Percentiles rank a stretch among this genome's conserved stretches.
phyloP scores from a whole-genome alignment of 2,888 invertebrate genomes.

The Rapana venosa region DNA sequence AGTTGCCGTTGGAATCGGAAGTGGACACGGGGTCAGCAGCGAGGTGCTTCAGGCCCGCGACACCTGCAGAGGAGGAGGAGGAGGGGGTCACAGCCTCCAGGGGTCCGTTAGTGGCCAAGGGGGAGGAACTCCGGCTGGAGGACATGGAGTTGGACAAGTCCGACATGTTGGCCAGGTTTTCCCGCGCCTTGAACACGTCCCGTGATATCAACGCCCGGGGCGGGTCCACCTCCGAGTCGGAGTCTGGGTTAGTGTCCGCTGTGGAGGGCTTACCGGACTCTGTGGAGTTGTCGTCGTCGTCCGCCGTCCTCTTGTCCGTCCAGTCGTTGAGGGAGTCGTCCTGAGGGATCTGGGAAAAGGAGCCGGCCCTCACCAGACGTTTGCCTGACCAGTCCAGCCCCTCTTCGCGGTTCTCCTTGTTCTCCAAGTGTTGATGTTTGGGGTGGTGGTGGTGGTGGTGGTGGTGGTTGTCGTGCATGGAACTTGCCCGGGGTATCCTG shows the following conservation, averaged over 20 bases:
- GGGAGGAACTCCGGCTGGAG: conserved; percentile 51
- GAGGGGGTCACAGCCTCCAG: neutral
- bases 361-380: conserved; percentile 64
- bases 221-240: conserved; percentile 30
- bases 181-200: conserved; percentile 54
- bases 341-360: conserved; percentile 68
- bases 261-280: conserved; percentile 36
- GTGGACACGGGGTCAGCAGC: neutral
- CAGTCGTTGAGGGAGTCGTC: conserved; percentile 63
- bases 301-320: conserved; percentile 57
- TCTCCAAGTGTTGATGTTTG: neutral
- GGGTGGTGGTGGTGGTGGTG: neutral
- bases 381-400: conserved; percentile 68
- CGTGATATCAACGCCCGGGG: neutral
- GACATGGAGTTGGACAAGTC: conserved; percentile 59
- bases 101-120: conserved; percentile 54
- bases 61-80: too few species aligned
- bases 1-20: conserved; percentile 26
- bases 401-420: conserved; percentile 48
- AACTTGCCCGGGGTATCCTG: conserved; percentile 30
- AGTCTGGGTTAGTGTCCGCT: conserved; percentile 32
- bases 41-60: neutral
- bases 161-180: conserved; percentile 60
- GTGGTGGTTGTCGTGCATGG: neutral
- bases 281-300: conserved; percentile 41